phyloP scores from a whole-genome alignment of 2,797 vertebrate species.

The Schizothorax lantsangensis region DNA sequence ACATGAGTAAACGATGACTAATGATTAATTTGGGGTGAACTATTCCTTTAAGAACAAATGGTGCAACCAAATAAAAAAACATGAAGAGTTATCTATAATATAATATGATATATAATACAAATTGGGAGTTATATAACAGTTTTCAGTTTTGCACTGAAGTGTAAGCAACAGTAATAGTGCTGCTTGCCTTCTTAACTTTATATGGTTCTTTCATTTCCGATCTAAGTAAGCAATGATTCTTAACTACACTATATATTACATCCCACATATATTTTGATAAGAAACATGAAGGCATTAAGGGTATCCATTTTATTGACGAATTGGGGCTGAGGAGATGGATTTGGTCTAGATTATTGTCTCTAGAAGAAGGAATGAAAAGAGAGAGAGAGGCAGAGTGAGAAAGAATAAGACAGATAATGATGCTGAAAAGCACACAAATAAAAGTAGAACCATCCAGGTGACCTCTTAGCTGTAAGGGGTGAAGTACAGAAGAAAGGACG shows the following conservation, averaged over 20 bases:
- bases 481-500: slow-evolving; percentile 42
- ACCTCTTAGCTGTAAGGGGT: slow-evolving; percentile 36
- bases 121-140: background rate
- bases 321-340: slow-evolving; percentile 33
- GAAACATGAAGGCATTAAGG: background rate
- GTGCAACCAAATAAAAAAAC: background rate
- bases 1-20: too few relatives aligned
- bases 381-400: background rate
- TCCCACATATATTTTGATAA: background rate
- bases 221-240: slow-evolving; percentile 14
- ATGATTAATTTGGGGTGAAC: too few relatives aligned
- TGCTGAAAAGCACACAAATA: slow-evolving; percentile 43
- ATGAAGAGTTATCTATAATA: background rate
- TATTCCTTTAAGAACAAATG: background rate
- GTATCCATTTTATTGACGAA: slow-evolving; percentile 53
- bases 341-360: slow-evolving; percentile 26
- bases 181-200: background rate
- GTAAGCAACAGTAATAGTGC: background rate
- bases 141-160: background rate
- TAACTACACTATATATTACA: background rate
- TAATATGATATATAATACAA: background rate
- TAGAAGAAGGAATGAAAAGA: background rate
- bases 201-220: slow-evolving; percentile 11
- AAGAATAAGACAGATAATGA: slow-evolving; percentile 29
- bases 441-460: slow-evolving; percentile 15